phyloP scores from a whole-genome alignment of 2,797 vertebrate species.

The Melanotaenia nigrans region DNA sequence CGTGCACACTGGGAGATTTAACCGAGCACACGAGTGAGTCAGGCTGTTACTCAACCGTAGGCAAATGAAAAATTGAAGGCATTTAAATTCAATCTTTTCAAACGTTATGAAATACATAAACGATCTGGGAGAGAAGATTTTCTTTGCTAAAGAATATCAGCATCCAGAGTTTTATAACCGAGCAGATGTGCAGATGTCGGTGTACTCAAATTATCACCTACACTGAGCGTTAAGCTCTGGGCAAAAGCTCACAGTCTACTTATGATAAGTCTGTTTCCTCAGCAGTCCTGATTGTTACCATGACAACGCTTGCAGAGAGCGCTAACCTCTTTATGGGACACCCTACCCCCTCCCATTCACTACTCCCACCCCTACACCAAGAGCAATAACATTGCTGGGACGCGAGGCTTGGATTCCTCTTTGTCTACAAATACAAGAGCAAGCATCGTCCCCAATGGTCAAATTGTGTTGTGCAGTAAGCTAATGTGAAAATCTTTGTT shows the following conservation, averaged over 20 bases:
- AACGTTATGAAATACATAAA: too few species aligned
- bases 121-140: background rate
- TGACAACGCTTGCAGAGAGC: constrained; percentile 47
- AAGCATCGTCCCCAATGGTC: too few species aligned
- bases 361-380: constrained; percentile 27
- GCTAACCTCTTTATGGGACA: constrained; percentile 55
- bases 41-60: constrained; percentile 13
- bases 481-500: too few species aligned
- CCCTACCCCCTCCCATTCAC: constrained; percentile 22
- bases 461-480: too few species aligned
- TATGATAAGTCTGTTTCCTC: constrained; percentile 54
- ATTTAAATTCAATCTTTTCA: background rate
- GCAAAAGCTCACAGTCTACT: constrained; percentile 37
- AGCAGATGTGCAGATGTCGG: constrained; percentile 11
- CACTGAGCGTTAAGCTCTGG: constrained; percentile 17
- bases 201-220: constrained; percentile 15
- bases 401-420: too few species aligned
- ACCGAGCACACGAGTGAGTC: constrained; percentile 33
- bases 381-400: constrained; percentile 20
- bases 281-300: constrained; percentile 61
- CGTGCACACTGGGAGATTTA: constrained; percentile 9
- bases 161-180: background rate
- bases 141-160: background rate
- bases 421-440: too few species aligned
- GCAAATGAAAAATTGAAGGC: constrained; percentile 2